Evolutionary conservation across 1,140 invertebrate genomes (phyloP), one percentile per base, ranked within the genome.

Genomic region (Meloidogyne exigua): DNA sequence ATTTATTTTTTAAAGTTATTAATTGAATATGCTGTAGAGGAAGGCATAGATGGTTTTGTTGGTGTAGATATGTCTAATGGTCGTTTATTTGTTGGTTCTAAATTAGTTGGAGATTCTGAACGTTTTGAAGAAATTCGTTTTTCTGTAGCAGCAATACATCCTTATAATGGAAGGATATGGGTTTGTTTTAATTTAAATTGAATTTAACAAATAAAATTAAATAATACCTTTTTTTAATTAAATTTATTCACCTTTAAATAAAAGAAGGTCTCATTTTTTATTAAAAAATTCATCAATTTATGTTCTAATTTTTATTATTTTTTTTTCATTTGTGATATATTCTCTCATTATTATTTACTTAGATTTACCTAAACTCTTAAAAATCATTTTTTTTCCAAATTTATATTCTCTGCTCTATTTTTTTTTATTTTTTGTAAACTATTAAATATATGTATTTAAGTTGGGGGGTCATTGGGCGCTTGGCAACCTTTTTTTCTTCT

Each of bases 41-140:
- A 79, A 28, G 80, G 80, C 12, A 81, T 82, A n/a, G 49, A 44
- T 26, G 80, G 80, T 2, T 82, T 81, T 69, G 81, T 81, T 18
- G 57, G 68, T 9, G 69, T 81, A 21, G 76, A 81, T 39, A 21
- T 81, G 11, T 21, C 25, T 23, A 63, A 62, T n/a, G 80, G 80
- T 32, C 49, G 65, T 18, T 36, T 81, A 25, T 68, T 32, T 32
- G 80, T 81, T 26, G 80, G 69, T 10, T 36, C 49, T 44, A 73
- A 76, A 62, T 64, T 81, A 39, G 21, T 81, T 36, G 71, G 79
- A 57, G 49, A n/a, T 0, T 18, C 49, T n/a, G 80, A 82, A 42
- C 64, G 57, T 15, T 82, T 80, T 76, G 80, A 81, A 66, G 74
- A 82, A 73, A 81, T 81, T 32, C 69, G 80, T 25, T 81, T 81